These are phyloP conservation scores for Norana najaformis DNA, from an alignment of 2,888 invertebrate species.

Conservation along the genomic window DNA sequence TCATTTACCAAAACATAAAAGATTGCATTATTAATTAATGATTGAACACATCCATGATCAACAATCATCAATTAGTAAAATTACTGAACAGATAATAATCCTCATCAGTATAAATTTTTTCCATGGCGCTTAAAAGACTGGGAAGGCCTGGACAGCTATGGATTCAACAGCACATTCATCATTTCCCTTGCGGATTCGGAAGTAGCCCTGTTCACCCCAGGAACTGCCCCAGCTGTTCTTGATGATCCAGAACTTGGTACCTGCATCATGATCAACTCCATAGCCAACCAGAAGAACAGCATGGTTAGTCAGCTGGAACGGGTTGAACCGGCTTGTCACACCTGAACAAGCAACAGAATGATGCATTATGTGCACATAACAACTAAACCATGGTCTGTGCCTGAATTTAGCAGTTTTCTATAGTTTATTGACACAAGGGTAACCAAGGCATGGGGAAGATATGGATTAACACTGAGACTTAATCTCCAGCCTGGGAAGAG, in stretches of 20 bases:
- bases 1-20: not conserved
- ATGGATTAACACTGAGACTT: not conserved
- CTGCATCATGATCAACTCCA: constrained; percentile 58
- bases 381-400: not conserved
- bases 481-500: not conserved
- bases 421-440: not conserved
- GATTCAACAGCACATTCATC: constrained; percentile 62
- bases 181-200: constrained; percentile 59
- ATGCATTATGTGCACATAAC: not conserved
- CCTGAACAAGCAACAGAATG: constrained; percentile 25
- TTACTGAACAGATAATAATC: not conserved
- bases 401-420: not conserved
- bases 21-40: not conserved
- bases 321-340: constrained; percentile 58
- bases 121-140: constrained; percentile 36
- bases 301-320: constrained; percentile 65
- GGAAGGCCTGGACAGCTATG: constrained; percentile 53
- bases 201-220: constrained; percentile 62
- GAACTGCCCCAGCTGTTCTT: constrained; percentile 62
- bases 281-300: constrained; percentile 65
- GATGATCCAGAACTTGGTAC: constrained; percentile 61
- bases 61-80: not conserved
- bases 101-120: not conserved
- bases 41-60: not conserved
- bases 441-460: not conserved